Conservation (phyloP, 2,113 vertebrate species). For the Narcine bancroftii region DNA sequence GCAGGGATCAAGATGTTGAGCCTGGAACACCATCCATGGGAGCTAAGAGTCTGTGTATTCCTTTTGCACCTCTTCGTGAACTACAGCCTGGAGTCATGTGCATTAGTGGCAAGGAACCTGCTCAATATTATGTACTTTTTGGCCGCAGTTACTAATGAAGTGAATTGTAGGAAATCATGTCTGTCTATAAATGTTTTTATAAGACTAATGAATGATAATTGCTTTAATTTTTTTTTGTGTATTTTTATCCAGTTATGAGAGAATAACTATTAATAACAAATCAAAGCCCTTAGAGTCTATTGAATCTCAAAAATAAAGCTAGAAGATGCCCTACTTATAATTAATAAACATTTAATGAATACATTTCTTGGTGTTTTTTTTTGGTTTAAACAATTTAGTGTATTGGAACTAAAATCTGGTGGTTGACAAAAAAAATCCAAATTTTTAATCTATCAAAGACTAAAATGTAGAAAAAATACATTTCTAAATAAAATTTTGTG, state of each 20-base stretch:
- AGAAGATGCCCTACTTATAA: neutral
- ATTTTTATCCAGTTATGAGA: constrained; percentile 32
- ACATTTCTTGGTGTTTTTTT: neutral
- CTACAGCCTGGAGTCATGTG: constrained; percentile 72
- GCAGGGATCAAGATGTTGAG: constrained; percentile 91
- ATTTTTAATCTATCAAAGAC: neutral
- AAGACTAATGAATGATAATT: neutral
- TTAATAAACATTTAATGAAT: constrained; percentile 33
- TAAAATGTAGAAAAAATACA: neutral
- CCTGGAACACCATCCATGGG: constrained; percentile 95
- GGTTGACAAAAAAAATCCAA: neutral
- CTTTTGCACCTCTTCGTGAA: constrained; percentile 75
- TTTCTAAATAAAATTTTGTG: neutral
- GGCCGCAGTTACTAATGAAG: constrained; percentile 79
- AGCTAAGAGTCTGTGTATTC: constrained; percentile 94
- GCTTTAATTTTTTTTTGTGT: constrained; percentile 31
- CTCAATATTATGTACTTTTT: constrained; percentile 90
- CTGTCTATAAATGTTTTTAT: constrained; percentile 30
- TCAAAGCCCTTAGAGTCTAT: constrained; percentile 4
- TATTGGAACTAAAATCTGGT: neutral
- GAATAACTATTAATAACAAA: constrained; percentile 15
- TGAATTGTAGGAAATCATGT: neutral
- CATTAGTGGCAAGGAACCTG: constrained; percentile 73
- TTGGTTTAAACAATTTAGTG: neutral
- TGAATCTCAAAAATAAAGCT: constrained; percentile 11